Conservation (phyloP, 2,888 invertebrate species). For the Horisme vitalbata region DNA sequence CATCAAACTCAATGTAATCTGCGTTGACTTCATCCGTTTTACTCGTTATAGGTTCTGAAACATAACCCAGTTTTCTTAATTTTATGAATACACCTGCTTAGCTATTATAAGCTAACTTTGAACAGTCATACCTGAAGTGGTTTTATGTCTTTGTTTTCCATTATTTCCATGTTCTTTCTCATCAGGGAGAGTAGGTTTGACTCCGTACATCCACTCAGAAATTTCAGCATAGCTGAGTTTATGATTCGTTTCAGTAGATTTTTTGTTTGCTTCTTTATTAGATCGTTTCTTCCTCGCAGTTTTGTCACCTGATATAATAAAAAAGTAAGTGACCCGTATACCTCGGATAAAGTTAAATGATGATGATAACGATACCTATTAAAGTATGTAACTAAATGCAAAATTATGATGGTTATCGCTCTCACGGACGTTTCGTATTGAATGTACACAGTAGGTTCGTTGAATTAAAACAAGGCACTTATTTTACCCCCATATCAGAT, state of each 20-base stretch:
- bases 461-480: too few relatives aligned
- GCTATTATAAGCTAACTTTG: not conserved
- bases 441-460: too few relatives aligned
- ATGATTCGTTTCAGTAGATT: not conserved
- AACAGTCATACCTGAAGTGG: not conserved
- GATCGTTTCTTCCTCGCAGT: conserved; percentile 39
- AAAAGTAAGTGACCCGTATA: too few relatives aligned
- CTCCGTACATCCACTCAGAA: conserved; percentile 46
- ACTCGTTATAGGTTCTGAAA: conserved; percentile 9
- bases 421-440: too few relatives aligned
- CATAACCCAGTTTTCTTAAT: not conserved
- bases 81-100: not conserved
- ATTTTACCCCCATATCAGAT: too few relatives aligned
- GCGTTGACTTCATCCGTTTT: not conserved
- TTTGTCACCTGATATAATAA: conserved; percentile 24
- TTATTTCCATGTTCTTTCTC: not conserved
- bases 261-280: conserved; percentile 6
- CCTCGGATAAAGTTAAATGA: too few relatives aligned
- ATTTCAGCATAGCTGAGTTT: conserved; percentile 36
- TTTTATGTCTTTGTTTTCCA: not conserved
- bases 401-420: too few relatives aligned
- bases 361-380: too few relatives aligned
- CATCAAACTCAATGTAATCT: conserved; percentile 50
- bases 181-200: conserved; percentile 11
- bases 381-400: too few relatives aligned